Percentiles rank a stretch among this genome's conserved stretches.
These are phyloP conservation scores for Volucella zonaria DNA, from an alignment of 2,888 invertebrate species.

Conservation along the genomic window DNA sequence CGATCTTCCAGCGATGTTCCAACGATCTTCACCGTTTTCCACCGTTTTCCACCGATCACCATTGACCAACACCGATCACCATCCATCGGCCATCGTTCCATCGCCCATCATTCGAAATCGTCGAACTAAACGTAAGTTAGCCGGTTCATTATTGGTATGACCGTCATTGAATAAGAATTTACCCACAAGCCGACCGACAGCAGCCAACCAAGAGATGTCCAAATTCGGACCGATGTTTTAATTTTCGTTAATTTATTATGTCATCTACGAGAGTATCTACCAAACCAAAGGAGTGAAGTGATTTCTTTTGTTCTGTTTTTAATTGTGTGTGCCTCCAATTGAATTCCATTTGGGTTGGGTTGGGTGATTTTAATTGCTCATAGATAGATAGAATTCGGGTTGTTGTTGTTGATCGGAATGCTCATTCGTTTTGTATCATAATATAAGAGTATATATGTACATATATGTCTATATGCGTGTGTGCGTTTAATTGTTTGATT, in stretches of 20 bases:
- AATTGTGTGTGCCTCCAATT: conserved; percentile 57
- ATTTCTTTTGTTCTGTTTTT: conserved; percentile 63
- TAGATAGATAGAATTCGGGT: conserved; percentile 32
- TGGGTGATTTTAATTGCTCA: conserved; percentile 63
- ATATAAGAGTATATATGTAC: neutral
- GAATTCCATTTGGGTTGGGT: conserved; percentile 61
- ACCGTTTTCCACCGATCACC: too few species aligned
- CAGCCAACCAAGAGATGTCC: conserved; percentile 19
- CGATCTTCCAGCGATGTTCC: too few species aligned
- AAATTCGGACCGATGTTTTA: conserved; percentile 49
- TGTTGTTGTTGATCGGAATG: neutral
- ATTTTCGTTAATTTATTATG: conserved; percentile 68
- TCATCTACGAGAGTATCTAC: conserved; percentile 36
- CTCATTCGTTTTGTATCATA: too few species aligned
- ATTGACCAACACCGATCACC: too few species aligned
- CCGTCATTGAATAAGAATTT: conserved; percentile 55
- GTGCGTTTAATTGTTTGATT: too few species aligned
- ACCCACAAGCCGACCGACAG: conserved; percentile 22
- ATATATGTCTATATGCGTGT: too few species aligned
- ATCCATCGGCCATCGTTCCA: too few species aligned
- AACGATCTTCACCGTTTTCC: too few species aligned
- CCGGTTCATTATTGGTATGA: neutral
- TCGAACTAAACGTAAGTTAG: neutral
- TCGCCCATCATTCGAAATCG: too few species aligned
- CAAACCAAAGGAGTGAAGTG: conserved; percentile 30